Conservation (phyloP, 53 echinoderm and acorn worm species). For the Mesocentrotus franciscanus region DNA sequence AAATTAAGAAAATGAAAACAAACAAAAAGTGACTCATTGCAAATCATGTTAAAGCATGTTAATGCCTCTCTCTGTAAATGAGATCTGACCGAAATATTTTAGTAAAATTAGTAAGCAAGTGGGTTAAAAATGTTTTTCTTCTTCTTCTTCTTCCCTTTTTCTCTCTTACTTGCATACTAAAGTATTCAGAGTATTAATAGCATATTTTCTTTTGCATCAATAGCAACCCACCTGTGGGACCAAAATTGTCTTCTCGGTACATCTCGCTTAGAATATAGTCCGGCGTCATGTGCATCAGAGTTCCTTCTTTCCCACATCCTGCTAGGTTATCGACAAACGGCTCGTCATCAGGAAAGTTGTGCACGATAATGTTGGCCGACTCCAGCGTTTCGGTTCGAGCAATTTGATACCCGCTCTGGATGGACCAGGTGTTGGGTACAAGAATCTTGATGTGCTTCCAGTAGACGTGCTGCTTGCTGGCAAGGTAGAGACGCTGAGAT, state of each 20-base stretch:
- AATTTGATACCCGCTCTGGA: background rate
- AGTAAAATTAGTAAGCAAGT: too few relatives aligned
- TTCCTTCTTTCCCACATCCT: constrained; percentile 55
- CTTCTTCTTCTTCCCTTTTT: too few relatives aligned
- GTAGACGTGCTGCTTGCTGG: constrained; percentile 59
- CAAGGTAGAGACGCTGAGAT: constrained; percentile 38
- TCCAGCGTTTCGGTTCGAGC: constrained; percentile 30
- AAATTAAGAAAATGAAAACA: too few relatives aligned
- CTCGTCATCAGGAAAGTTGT: background rate
- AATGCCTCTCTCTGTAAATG: too few relatives aligned
- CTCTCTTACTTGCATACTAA: too few relatives aligned
- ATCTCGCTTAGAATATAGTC: background rate
- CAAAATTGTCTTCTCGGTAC: constrained; percentile 23
- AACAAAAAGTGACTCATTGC: too few relatives aligned
- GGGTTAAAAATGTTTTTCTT: too few relatives aligned
- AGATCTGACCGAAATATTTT: too few relatives aligned
- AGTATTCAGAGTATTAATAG: too few relatives aligned
- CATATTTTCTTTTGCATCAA: too few relatives aligned
- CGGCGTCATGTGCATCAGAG: constrained; percentile 7
- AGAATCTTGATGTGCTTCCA: constrained; percentile 62
- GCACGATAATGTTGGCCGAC: constrained; percentile 34
- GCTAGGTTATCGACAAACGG: constrained; percentile 27
- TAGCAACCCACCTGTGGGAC: constrained; percentile 18
- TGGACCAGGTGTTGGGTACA: constrained; percentile 52
- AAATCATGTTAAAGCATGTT: too few relatives aligned